Base-by-base conservation (phyloP, 2,888 invertebrate species). In the Thera obeliscata region DNA sequence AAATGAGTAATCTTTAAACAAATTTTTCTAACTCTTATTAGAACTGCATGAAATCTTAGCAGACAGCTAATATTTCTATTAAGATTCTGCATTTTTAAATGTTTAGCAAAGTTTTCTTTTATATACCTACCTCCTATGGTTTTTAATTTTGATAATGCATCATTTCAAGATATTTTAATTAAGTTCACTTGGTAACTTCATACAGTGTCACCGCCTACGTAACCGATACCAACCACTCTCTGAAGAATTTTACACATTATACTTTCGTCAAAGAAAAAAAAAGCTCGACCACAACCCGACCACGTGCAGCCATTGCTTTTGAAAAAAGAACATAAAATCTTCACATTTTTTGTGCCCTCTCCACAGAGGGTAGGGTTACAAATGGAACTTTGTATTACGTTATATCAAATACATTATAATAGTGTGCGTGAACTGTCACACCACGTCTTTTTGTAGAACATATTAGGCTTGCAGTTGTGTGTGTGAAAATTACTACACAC, bases 221-320 rank as follows among this genome's bases (percentile, higher is more conserved):
- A 89, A 89, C 76, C 69, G 86, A 90, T 86, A 87, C 81, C 50
- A 12, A 46, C 43, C 72, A 74, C 74, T 76, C 80, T 80, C 81
- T 75, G 76, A 87, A 88, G 87, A 89, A 88, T 89, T 90, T 88
- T 86, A 88, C 87, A 87, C 85, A 87, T 89, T 86, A 91, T 90
- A 91, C 91, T 88, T 89, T 88, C 81, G 77, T 85, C 79, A 85
- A 85, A 79, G 80, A 85, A 87, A 89, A 89, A 88, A 87, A 85
- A 78, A 66, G 69, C 71, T 84, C 80, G 86, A 91, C 93, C 93
- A 89, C 93, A 91, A 88, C 82, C 87, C 89, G 81, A 93, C 92
- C 93, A 93, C 93, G 93, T 93, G 93, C 90, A 93, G 79, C 79
- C 84, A 82, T 83, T 77, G 81, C 74, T 83, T 83, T 83, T 81